These are phyloP conservation scores for Arion vulgaris DNA, from an alignment of 1,140 invertebrate species.

Conservation along the genomic window DNA sequence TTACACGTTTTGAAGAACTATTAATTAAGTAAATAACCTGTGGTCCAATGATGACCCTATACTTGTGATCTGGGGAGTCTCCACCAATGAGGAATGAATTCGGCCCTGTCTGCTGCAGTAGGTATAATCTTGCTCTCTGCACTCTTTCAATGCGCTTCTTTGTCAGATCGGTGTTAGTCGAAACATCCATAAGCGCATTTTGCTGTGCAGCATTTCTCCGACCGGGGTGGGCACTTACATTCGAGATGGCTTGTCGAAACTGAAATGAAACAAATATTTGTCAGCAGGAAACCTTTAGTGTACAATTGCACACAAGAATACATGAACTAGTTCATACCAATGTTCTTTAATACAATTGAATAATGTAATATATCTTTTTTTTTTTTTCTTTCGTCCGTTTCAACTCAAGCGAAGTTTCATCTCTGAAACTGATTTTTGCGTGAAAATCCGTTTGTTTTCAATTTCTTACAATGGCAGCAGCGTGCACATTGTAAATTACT, in stretches of 20 bases:
- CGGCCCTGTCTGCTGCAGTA: constrained; percentile 74
- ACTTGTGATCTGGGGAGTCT: constrained; percentile 74
- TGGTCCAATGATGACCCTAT: constrained; percentile 74
- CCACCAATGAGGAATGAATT: constrained; percentile 74
- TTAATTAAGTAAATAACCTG: constrained; percentile 68
- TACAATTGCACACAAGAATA: too few relatives aligned
- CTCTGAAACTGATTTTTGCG: too few relatives aligned
- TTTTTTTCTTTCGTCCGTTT: too few relatives aligned
- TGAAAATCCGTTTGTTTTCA: too few relatives aligned
- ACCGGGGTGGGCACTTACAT: constrained; percentile 38
- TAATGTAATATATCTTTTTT: too few relatives aligned
- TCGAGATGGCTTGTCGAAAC: constrained; percentile 49
- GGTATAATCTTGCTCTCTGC: constrained; percentile 71
- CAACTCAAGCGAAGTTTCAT: too few relatives aligned
- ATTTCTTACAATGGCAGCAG: too few relatives aligned
- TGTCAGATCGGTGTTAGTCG: constrained; percentile 57
- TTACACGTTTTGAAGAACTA: too few relatives aligned
- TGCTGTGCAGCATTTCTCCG: constrained; percentile 41
- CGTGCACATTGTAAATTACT: too few relatives aligned
- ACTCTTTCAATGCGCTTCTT: constrained; percentile 70
- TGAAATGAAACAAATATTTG: constrained; percentile 13
- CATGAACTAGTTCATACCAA: too few relatives aligned
- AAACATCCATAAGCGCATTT: constrained; percentile 31
- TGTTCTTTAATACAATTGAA: too few relatives aligned
- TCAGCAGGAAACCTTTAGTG: too few relatives aligned